phyloP scores from a whole-genome alignment of 1,140 invertebrate species.

The Pararge aegeria region DNA sequence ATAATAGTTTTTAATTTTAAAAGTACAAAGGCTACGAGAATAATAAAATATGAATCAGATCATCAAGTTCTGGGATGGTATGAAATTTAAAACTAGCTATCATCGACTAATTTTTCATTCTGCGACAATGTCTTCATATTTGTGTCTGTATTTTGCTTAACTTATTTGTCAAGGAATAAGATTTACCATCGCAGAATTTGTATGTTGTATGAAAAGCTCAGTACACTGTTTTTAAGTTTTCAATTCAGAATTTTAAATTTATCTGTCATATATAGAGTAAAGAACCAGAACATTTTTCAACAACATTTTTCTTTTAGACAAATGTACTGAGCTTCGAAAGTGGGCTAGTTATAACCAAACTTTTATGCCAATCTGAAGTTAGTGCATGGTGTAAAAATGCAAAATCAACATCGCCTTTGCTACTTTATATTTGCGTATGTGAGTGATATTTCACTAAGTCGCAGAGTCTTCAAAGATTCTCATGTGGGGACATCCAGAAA shows the following conservation, averaged over 20 bases:
- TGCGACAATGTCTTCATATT: background rate
- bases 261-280: too few species aligned
- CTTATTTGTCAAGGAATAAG: background rate
- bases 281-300: too few species aligned
- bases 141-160: background rate
- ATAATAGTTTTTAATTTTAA: background rate
- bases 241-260: too few species aligned
- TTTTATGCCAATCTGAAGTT: background rate
- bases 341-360: background rate
- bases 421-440: background rate
- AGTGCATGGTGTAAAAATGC: background rate
- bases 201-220: constrained; percentile 2
- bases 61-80: background rate
- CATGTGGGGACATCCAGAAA: too few species aligned
- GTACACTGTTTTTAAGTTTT: background rate
- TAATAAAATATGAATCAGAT: background rate
- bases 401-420: background rate
- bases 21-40: background rate
- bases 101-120: too few species aligned
- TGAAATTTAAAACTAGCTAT: background rate
- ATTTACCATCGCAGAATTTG: background rate
- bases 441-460: too few species aligned
- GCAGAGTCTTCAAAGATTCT: too few species aligned
- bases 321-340: background rate
- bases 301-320: too few species aligned